Evolutionary conservation across 1,140 invertebrate genomes (phyloP).

Genomic region (Drosophila pseudoananassae): DNA sequence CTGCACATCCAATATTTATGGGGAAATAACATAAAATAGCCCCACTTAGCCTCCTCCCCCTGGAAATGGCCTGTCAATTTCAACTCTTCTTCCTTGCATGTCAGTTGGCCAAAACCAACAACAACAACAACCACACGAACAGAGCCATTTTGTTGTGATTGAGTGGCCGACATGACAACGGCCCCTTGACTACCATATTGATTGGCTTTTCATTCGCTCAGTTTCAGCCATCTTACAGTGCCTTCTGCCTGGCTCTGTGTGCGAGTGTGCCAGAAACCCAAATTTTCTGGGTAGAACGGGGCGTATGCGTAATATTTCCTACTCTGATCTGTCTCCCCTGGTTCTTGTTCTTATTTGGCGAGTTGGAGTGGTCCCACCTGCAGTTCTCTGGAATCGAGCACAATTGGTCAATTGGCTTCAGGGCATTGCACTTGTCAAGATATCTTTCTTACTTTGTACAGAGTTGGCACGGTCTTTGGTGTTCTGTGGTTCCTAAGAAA

Average conservation of each 20-base stretch:
- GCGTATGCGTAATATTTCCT: slow-evolving; percentile 63
- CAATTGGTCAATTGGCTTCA: slow-evolving; percentile 48
- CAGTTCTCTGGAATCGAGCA: slow-evolving; percentile 37
- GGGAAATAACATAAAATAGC: slow-evolving; percentile 23
- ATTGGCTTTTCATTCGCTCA: slow-evolving; percentile 54
- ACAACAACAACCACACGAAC: background rate
- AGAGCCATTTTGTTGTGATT: slow-evolving; percentile 21
- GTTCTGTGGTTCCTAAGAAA: background rate
- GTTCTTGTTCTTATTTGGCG: background rate
- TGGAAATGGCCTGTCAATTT: slow-evolving; percentile 16
- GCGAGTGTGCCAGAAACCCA: slow-evolving; percentile 61
- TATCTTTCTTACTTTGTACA: slow-evolving; percentile 29
- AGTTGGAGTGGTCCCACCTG: slow-evolving; percentile 17
- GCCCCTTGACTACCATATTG: slow-evolving; percentile 67
- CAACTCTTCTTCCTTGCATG: slow-evolving; percentile 33
- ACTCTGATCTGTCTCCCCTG: slow-evolving; percentile 36
- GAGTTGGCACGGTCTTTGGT: background rate
- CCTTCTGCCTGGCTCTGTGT: slow-evolving; percentile 3
- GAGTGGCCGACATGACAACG: slow-evolving; percentile 62
- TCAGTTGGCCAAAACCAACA: slow-evolving; percentile 32
- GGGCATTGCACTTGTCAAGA: slow-evolving; percentile 64
- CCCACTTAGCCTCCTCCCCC: slow-evolving; percentile 7
- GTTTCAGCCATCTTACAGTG: slow-evolving; percentile 15
- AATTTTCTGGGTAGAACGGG: slow-evolving; percentile 44
- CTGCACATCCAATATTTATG: slow-evolving; percentile 32